phyloP scores from a whole-genome alignment of 2,797 vertebrate species.

The Microctenopoma steveboyesi region DNA sequence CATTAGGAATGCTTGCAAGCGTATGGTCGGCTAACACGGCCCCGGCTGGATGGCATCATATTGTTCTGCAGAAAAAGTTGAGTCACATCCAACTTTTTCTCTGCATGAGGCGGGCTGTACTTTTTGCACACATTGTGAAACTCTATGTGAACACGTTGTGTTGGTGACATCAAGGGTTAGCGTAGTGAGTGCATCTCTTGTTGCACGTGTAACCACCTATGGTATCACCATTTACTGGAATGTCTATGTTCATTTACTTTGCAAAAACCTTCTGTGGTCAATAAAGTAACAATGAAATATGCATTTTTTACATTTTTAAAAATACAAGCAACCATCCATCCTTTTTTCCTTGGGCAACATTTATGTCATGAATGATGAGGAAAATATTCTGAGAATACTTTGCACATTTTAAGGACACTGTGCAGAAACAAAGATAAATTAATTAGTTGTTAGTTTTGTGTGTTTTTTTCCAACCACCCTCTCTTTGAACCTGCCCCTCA shows the following conservation, averaged over 20 bases:
- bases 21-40: background rate
- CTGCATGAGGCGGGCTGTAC: too few relatives aligned
- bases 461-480: conserved; percentile 16
- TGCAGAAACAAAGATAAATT: background rate
- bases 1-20: background rate
- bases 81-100: background rate
- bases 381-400: background rate
- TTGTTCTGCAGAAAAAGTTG: background rate
- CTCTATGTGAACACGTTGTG: background rate
- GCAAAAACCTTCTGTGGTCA: background rate
- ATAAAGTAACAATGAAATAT: background rate
- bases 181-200: background rate
- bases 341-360: background rate
- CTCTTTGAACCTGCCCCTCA: conserved; percentile 28
- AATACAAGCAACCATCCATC: background rate
- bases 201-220: background rate
- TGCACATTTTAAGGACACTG: background rate
- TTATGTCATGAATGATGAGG: background rate
- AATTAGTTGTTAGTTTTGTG: background rate
- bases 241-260: background rate
- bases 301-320: background rate
- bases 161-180: background rate
- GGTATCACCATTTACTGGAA: background rate
- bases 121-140: background rate
- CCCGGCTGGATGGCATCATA: background rate